Conservation (phyloP, 2,797 vertebrate genomes). For the Acanthopagrus latus region DNA sequence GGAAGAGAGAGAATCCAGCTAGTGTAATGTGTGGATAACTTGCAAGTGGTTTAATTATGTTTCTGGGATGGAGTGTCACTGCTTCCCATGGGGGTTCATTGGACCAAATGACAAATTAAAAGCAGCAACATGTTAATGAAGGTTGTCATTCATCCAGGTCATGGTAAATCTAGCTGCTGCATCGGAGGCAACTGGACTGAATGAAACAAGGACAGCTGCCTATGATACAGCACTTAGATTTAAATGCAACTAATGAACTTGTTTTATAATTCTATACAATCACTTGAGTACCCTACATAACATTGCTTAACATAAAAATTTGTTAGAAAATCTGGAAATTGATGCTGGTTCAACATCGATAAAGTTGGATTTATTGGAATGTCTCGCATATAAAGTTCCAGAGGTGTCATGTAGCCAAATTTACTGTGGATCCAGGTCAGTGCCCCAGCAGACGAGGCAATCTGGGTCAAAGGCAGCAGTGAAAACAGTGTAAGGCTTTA, state of each 20-base stretch:
- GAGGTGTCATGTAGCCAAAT: not conserved
- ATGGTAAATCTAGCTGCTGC: no score
- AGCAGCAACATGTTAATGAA: no score
- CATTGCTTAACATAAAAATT: not conserved
- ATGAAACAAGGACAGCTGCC: no score
- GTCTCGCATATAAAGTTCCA: conserved; percentile 1
- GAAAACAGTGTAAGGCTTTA: conserved; percentile 75
- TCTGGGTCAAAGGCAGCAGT: conserved; percentile 75
- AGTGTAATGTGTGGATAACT: conserved; percentile 6
- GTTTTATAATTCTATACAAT: conserved; percentile 23
- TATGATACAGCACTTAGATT: no score
- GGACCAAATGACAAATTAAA: conserved; percentile 8
- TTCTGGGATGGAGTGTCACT: conserved; percentile 16
- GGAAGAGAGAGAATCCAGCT: conserved; percentile 39
- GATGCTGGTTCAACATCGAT: not conserved
- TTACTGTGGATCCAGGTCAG: conserved; percentile 21
- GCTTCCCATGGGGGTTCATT: conserved; percentile 11
- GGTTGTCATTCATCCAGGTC: no score
- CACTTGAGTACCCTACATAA: conserved; percentile 19
- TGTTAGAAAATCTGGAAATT: conserved; percentile 12
- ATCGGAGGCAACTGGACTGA: no score
- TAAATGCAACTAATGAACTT: not conserved
- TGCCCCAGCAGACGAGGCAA: conserved; percentile 46
- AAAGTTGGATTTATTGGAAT: not conserved
- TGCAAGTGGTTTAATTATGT: conserved; percentile 15